Conservation (phyloP, 2,113 vertebrate species). For the Cryptoleucopteryx plumbea region DNA sequence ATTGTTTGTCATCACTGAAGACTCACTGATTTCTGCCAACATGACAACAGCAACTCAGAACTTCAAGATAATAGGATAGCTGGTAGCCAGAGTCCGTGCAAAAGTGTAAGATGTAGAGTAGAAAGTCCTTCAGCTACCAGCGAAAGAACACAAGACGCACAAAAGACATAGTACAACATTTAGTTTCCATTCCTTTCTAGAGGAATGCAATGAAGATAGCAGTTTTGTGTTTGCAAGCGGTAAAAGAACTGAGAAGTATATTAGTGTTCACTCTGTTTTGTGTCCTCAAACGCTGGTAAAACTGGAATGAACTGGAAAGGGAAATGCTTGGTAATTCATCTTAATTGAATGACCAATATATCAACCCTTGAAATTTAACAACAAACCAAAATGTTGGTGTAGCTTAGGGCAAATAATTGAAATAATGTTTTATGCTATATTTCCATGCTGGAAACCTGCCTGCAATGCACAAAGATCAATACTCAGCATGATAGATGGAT, state of each 20-base stretch:
- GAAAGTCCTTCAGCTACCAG: not conserved
- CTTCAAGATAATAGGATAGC: not conserved
- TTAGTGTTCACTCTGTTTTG: not conserved
- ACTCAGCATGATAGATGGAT: not conserved
- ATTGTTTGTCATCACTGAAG: not conserved
- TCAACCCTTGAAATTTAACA: conserved; percentile 11
- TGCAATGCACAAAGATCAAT: conserved; percentile 2
- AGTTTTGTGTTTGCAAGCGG: not conserved
- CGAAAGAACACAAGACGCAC: not conserved
- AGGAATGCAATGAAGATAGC: not conserved
- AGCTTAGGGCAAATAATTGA: conserved; percentile 25
- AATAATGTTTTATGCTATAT: not conserved
- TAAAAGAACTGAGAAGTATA: not conserved
- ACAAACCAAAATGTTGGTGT: not conserved
- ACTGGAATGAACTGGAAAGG: not conserved
- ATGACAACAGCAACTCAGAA: not conserved
- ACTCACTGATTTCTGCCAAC: not conserved
- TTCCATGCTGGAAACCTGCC: not conserved
- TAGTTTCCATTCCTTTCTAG: not conserved
- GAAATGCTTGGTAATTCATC: not conserved
- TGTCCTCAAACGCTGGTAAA: not conserved
- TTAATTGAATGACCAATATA: conserved; percentile 24
- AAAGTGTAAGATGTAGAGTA: not conserved
- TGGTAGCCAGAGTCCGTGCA: not conserved
- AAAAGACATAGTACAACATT: not conserved